Base-by-base conservation (phyloP, 2,888 invertebrate genomes). In the Ophion ventricosus region DNA sequence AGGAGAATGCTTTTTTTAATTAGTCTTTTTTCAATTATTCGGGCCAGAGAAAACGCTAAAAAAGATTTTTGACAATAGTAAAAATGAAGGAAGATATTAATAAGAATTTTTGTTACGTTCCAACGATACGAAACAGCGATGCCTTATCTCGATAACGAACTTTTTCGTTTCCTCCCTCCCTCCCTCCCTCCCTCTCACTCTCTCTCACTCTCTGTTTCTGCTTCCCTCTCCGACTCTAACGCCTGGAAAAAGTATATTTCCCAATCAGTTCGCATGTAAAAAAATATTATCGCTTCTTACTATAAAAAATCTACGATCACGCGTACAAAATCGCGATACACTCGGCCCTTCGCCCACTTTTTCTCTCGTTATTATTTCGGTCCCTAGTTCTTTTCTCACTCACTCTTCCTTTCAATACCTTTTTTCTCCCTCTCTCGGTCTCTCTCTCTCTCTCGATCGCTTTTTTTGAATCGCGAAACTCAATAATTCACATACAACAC, bases 201-300 rank as follows among this genome's bases (percentile, higher is more conserved):
- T 77, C 75, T 25, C 61, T 72, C 17, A 10, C 49, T 64, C 26
- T 73, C 54, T 72, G 25, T 67, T 67, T 56, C 54, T 78, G 4
- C 11, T 43, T 69, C 59, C 7, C 23, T n/a, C 66, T 72, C 76
- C 20, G 43, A 14, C 43, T 40, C 20, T 64, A 40, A 43, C 82
- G 4, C 14, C 23, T 35, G 76, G 79, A 76, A 66, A 82, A 76
- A 67, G 10, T 43, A 40, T 20, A 57, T 64, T 75, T 73, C 75
- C 63, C 85, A 74, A 49, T 78, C 20, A 61, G 78, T 80, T 72
- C 57, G 66, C 82, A 82, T 76, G 77, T 86, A 85, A 84, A 82
- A 86, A 86, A 86, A 86, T 86, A 43, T 14, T 17, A 87, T 87
- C 76, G 84, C 82, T 85, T 74, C 78, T 79, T 85, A 87, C 82